phyloP scores from a whole-genome alignment of 2,113 vertebrate species.

The Oncorhynchus masou region DNA sequence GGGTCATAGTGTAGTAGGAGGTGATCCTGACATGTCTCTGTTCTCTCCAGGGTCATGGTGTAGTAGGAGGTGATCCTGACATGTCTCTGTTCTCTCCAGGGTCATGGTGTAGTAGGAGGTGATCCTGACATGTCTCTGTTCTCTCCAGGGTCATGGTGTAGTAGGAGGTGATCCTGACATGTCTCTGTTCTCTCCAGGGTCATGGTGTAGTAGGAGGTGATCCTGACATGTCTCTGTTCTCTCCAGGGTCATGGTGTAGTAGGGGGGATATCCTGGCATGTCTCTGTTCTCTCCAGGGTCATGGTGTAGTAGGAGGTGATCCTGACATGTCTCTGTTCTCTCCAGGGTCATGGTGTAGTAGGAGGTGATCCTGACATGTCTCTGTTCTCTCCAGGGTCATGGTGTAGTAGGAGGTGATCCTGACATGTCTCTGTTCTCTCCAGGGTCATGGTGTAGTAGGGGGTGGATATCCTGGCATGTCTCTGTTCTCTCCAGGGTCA shows the following conservation, averaged over 20 bases:
- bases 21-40: constrained; percentile 22
- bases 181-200: constrained; percentile 18
- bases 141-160: constrained; percentile 8
- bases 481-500: neutral
- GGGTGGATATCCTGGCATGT: constrained; percentile 21
- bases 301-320: no score
- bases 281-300: no score
- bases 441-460: no score
- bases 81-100: constrained; percentile 19
- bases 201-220: no score
- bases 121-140: constrained; percentile 19
- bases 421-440: no score
- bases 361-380: no score
- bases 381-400: no score
- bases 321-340: no score
- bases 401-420: no score
- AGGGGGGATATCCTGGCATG: neutral
- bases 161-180: constrained; percentile 2
- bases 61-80: neutral
- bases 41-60: constrained; percentile 32
- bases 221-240: no score
- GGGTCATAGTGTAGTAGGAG: constrained; percentile 8
- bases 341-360: no score
- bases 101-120: no score
- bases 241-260: constrained; percentile 6